phyloP scores from a whole-genome alignment of 2,797 vertebrate species.

The Pagetopsis macropterus region DNA sequence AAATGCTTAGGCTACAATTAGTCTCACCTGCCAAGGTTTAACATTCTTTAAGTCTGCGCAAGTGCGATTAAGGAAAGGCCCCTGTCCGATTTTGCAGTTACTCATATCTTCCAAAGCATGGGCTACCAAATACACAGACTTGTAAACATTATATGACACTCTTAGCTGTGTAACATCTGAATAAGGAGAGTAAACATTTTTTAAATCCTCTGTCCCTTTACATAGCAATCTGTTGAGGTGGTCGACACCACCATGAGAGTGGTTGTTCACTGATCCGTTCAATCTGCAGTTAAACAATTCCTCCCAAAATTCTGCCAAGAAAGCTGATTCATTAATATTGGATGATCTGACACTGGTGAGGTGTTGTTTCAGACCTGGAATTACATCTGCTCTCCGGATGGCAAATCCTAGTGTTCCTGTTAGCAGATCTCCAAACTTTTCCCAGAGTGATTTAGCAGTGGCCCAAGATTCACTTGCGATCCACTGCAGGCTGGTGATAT shows the following conservation, averaged over 20 bases:
- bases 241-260: no score
- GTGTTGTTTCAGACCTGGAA: conserved; percentile 79
- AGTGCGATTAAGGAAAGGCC: no score
- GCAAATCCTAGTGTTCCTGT: conserved; percentile 83
- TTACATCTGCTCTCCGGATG: conserved; percentile 74
- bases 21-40: no score
- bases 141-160: conserved; percentile 84
- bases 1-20: no score
- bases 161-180: conserved; percentile 78
- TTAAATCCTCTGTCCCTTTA: no score
- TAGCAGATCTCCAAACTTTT: conserved; percentile 77
- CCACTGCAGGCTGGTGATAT: conserved; percentile 83
- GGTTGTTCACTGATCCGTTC: conserved; percentile 70
- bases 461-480: conserved; percentile 86
- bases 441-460: conserved; percentile 82
- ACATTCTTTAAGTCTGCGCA: no score
- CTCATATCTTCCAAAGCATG: conserved; percentile 74
- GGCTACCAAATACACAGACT: conserved; percentile 83
- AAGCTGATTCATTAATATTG: conserved; percentile 45
- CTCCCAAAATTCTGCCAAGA: conserved; percentile 80
- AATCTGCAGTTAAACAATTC: conserved; percentile 73
- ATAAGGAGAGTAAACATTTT: no score
- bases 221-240: no score
- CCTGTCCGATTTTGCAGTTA: no score
- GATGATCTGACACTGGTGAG: conserved; percentile 64